Evolutionary conservation across 92 coral and sea anemone genomes (phyloP).

Genomic region (Paragorgia papillata): DNA sequence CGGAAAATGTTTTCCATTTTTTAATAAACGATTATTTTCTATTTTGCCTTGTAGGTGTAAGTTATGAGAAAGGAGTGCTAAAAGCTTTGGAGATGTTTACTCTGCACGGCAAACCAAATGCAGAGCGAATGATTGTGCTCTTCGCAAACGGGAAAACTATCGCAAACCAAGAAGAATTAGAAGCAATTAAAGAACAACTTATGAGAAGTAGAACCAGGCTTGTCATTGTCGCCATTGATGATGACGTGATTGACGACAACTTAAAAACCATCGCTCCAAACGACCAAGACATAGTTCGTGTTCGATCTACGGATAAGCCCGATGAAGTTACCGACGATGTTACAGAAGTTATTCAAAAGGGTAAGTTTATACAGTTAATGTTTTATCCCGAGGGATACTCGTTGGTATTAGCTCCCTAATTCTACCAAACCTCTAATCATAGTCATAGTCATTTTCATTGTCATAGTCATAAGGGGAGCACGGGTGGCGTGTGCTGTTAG

Average conservation of each 20-base stretch:
- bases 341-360: slow-evolving; percentile 15
- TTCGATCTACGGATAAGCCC: slow-evolving; percentile 46
- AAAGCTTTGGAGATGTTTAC: slow-evolving; percentile 23
- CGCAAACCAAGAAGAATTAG: slow-evolving; percentile 13
- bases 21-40: too few species aligned
- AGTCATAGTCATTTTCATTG: too few species aligned
- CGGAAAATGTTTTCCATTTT: too few species aligned
- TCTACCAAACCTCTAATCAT: too few species aligned
- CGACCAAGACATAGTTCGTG: slow-evolving; percentile 46
- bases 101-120: slow-evolving; percentile 19
- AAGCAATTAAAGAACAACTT: slow-evolving; percentile 43
- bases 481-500: too few species aligned
- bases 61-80: slow-evolving; percentile 26
- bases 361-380: neutral
- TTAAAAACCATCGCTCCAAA: slow-evolving; percentile 32
- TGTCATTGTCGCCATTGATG: slow-evolving; percentile 53
- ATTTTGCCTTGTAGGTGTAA: too few species aligned
- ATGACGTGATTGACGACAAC: slow-evolving; percentile 37
- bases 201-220: slow-evolving; percentile 49
- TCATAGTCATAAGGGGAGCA: too few species aligned
- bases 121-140: slow-evolving; percentile 19
- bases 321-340: neutral
- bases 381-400: too few species aligned
- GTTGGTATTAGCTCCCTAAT: too few species aligned
- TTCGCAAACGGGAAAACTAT: slow-evolving; percentile 7